Percentiles rank a stretch among this genome's conserved stretches.
Conservation (phyloP, 2,113 vertebrate genomes). For the Cyanistes caeruleus region DNA sequence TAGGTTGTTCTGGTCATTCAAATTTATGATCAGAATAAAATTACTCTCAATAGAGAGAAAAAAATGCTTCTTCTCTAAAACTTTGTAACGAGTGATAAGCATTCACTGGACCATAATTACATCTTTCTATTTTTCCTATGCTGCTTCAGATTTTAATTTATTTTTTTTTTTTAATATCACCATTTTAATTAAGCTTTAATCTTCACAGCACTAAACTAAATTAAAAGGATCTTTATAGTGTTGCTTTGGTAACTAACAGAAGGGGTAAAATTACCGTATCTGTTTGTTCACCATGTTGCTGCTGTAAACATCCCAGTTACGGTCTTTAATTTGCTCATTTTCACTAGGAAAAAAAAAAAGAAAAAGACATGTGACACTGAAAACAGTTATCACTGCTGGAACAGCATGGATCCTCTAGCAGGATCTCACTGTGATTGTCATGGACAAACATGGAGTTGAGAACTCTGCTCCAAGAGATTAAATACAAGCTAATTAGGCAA, state of each 20-base stretch:
- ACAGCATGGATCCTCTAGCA: neutral
- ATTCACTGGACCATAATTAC: constrained; percentile 33
- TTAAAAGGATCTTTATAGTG: constrained; percentile 48
- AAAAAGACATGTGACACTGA: neutral
- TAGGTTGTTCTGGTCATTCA: constrained; percentile 15
- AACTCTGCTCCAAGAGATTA: neutral
- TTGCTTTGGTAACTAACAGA: constrained; percentile 42
- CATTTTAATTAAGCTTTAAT: constrained; percentile 74
- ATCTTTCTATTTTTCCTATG: constrained; percentile 36
- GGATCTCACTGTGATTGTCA: neutral
- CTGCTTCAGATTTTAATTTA: neutral
- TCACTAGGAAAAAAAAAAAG: neutral
- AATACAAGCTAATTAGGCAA: neutral
- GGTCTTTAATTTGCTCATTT: constrained; percentile 55
- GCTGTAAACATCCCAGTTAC: constrained; percentile 11
- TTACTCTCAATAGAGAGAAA: constrained; percentile 21
- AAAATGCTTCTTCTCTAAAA: constrained; percentile 9
- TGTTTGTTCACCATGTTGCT: constrained; percentile 17
- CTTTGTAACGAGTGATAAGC: neutral
- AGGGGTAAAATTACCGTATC: constrained; percentile 43
- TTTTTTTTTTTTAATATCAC: constrained; percentile 58
- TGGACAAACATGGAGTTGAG: neutral
- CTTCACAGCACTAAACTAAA: constrained; percentile 59
- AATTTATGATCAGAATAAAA: constrained; percentile 65
- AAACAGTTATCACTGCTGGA: neutral